Evolutionary conservation across 2,113 vertebrate genomes (phyloP).

Genomic region (Ibidorhyncha struthersii): DNA sequence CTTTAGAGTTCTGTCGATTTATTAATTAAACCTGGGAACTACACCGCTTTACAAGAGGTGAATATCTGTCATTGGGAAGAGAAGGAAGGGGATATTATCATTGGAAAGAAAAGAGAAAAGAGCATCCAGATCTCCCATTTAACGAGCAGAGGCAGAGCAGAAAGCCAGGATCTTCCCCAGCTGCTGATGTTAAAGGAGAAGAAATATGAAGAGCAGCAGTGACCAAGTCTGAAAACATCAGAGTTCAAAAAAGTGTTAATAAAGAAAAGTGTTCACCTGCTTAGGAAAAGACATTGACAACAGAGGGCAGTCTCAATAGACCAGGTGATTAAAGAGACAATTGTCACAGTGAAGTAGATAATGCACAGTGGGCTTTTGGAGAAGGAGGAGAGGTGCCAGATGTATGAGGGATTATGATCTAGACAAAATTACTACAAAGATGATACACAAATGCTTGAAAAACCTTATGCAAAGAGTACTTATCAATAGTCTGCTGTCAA

Average conservation of each 20-base stretch:
- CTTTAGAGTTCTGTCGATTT: neutral
- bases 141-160: neutral
- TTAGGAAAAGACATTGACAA: neutral
- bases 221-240: neutral
- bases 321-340: neutral
- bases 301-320: neutral
- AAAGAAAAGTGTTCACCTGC: neutral
- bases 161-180: neutral
- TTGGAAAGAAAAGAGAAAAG: neutral
- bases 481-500: neutral
- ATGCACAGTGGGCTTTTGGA: neutral
- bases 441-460: neutral
- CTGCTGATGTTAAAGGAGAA: neutral
- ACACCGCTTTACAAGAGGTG: neutral
- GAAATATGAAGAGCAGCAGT: neutral
- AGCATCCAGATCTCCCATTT: neutral
- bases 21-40: neutral
- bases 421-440: neutral
- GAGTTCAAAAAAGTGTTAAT: neutral
- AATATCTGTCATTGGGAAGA: neutral
- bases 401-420: neutral
- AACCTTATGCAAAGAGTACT: neutral
- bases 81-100: neutral
- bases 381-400: neutral
- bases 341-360: neutral